Conservation (phyloP, 1,140 invertebrate genomes). For the Vanessa atalanta region DNA sequence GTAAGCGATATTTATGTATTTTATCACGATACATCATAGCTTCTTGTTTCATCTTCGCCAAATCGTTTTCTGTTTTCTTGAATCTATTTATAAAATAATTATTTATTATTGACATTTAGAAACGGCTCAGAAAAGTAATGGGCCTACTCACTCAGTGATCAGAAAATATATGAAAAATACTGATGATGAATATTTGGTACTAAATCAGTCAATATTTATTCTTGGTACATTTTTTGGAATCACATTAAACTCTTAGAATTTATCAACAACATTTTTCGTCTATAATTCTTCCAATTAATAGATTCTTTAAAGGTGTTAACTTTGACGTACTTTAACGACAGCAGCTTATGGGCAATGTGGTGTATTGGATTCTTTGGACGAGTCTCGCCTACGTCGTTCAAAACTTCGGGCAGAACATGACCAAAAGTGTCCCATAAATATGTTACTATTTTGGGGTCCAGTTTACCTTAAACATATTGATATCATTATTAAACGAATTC, state of each 20-base stretch:
- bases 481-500: neutral
- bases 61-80: conserved; percentile 40
- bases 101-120: neutral
- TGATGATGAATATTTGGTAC: no score
- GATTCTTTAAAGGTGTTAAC: neutral
- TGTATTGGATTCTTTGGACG: conserved; percentile 64
- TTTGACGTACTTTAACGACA: conserved; percentile 55
- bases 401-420: conserved; percentile 51
- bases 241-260: no score
- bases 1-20: conserved; percentile 48
- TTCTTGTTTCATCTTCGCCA: conserved; percentile 40
- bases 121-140: neutral
- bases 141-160: no score
- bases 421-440: conserved; percentile 66
- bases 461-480: conserved; percentile 35
- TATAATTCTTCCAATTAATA: no score
- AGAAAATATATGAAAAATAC: no score
- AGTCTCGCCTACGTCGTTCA: conserved; percentile 52
- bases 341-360: conserved; percentile 55
- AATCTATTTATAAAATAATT: conserved; percentile 17
- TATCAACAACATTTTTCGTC: no score
- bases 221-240: no score
- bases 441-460: conserved; percentile 49
- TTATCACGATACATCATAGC: conserved; percentile 48
- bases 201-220: no score